Percentiles rank a stretch among this genome's conserved stretches.
Conservation (phyloP, 1,140 invertebrate genomes). For the Coelopa frigida region DNA sequence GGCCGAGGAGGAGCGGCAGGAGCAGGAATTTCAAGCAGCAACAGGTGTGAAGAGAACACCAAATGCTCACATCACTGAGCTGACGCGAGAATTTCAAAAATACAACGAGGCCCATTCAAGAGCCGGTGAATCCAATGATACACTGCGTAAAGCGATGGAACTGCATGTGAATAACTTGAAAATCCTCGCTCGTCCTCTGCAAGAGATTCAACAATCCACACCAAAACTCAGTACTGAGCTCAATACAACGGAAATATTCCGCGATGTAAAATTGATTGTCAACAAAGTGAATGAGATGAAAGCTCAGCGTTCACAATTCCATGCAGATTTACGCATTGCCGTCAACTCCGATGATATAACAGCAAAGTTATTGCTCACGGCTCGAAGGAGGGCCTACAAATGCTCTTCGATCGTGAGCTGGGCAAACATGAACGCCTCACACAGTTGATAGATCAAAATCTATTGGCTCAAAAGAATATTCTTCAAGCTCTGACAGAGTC, state of each 20-base stretch:
- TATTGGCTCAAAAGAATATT: slow-evolving; percentile 90
- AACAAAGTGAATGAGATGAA: slow-evolving; percentile 94
- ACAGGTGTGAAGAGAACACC: slow-evolving; percentile 67
- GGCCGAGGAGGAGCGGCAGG: slow-evolving; percentile 63
- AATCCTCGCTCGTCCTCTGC: slow-evolving; percentile 70
- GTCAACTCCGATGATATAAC: slow-evolving; percentile 89
- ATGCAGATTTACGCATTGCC: slow-evolving; percentile 70
- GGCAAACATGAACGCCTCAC: slow-evolving; percentile 77
- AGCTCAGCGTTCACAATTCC: slow-evolving; percentile 69
- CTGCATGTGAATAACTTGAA: slow-evolving; percentile 82
- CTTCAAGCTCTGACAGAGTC: slow-evolving; percentile 82
- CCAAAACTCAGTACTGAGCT: slow-evolving; percentile 49
- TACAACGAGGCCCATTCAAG: slow-evolving; percentile 81
- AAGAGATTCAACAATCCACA: slow-evolving; percentile 68
- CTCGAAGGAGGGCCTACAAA: slow-evolving; percentile 59
- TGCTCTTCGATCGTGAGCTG: slow-evolving; percentile 76
- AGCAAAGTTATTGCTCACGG: slow-evolving; percentile 68
- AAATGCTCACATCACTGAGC: slow-evolving; percentile 77
- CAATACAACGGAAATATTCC: slow-evolving; percentile 54
- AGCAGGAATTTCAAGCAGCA: slow-evolving; percentile 70
- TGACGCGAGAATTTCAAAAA: slow-evolving; percentile 76
- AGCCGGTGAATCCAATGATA: slow-evolving; percentile 84
- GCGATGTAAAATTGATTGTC: slow-evolving; percentile 63
- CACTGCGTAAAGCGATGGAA: slow-evolving; percentile 84
- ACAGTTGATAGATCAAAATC: slow-evolving; percentile 77